phyloP scores from a whole-genome alignment of 2,113 vertebrate species.

The Podocnemis expansa region DNA sequence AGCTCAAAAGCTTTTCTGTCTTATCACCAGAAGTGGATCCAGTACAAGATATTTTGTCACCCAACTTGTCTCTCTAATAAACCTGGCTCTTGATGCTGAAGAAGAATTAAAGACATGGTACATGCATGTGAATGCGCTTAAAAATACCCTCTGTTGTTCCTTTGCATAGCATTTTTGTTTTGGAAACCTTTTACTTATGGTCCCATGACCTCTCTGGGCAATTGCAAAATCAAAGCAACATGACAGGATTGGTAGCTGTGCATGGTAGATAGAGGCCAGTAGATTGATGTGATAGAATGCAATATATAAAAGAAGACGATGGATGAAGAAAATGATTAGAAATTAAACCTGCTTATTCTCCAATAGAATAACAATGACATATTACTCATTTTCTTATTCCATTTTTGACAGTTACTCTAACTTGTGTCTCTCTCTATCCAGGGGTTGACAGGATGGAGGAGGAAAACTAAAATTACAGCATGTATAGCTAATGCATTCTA shows the following conservation, averaged over 20 bases:
- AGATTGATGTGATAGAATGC: neutral
- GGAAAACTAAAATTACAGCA: neutral
- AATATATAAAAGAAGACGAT: neutral
- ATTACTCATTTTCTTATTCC: neutral
- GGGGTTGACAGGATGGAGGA: neutral
- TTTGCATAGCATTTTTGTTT: neutral
- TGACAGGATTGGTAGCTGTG: neutral
- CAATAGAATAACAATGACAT: neutral
- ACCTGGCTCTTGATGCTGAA: neutral
- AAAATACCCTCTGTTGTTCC: neutral
- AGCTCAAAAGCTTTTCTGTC: neutral
- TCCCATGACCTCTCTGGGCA: neutral
- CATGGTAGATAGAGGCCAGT: neutral
- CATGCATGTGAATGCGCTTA: neutral
- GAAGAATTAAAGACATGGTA: constrained; percentile 1
- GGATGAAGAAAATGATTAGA: neutral
- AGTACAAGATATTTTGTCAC: neutral
- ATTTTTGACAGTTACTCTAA: neutral
- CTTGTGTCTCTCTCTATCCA: neutral
- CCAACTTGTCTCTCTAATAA: neutral
- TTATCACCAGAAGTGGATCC: neutral
- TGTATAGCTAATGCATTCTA: neutral
- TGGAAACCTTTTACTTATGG: neutral
- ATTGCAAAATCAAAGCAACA: neutral
- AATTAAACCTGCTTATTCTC: neutral